These are phyloP conservation scores for Simalia tracyae DNA, from an alignment of 2,797 vertebrate genomes.

Conservation along the genomic window DNA sequence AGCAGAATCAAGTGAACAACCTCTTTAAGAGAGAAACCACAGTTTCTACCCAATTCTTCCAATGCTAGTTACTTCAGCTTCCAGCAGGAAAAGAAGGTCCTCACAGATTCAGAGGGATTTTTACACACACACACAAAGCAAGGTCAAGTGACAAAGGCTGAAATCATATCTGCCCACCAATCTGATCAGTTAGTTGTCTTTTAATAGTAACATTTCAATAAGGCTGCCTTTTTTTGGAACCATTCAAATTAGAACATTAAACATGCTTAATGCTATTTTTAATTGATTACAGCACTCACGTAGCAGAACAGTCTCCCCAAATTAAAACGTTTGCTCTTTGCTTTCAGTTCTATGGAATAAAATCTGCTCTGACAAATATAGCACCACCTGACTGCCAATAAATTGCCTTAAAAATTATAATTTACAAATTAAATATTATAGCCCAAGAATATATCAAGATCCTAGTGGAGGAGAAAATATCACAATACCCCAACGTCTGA, in stretches of 20 bases:
- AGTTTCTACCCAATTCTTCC: neutral
- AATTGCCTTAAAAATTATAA: neutral
- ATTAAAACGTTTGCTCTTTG: neutral
- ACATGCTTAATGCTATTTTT: neutral
- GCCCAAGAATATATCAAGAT: neutral
- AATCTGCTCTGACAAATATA: neutral
- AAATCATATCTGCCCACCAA: neutral
- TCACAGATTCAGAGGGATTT: neutral
- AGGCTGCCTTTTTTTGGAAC: neutral
- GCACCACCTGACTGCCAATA: neutral
- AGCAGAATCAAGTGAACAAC: neutral
- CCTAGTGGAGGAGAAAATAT: neutral
- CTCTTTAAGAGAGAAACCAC: neutral
- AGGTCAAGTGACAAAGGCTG: neutral
- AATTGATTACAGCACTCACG: neutral
- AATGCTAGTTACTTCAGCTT: neutral
- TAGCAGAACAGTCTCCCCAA: neutral
- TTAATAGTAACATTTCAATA: neutral
- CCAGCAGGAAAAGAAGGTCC: neutral
- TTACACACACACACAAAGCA: neutral
- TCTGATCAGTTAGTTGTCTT: neutral
- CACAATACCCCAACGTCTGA: neutral
- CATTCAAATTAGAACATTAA: neutral
- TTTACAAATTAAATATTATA: neutral
- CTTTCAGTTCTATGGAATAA: neutral